phyloP scores from a whole-genome alignment of 2,888 invertebrate species.

The Aphidoletes aphidimyza region DNA sequence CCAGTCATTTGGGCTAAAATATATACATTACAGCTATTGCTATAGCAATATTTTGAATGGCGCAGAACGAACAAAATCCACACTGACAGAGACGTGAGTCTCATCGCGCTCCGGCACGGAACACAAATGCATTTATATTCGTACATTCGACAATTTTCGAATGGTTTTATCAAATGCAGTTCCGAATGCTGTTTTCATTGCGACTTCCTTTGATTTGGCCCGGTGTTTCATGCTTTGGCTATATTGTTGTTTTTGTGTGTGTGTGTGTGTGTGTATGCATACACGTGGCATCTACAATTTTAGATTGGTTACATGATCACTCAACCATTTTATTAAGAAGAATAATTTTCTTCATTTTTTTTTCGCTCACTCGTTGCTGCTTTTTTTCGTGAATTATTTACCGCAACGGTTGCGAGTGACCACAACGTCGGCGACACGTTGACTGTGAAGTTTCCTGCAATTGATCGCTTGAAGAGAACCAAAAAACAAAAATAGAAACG shows the following conservation, averaged over 20 bases:
- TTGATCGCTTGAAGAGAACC: neutral
- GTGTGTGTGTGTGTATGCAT: neutral
- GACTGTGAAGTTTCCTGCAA: conserved; percentile 44
- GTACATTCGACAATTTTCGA: neutral
- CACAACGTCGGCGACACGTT: conserved; percentile 52
- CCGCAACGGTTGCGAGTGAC: conserved; percentile 47
- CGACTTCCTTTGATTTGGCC: conserved; percentile 51
- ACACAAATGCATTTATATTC: neutral
- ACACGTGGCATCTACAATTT: conserved; percentile 44
- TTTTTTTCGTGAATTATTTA: conserved; percentile 20
- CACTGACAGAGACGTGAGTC: too few relatives aligned
- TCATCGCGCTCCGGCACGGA: too few relatives aligned
- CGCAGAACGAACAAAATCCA: too few relatives aligned
- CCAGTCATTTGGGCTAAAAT: too few relatives aligned
- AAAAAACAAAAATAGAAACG: neutral
- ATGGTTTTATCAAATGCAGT: neutral
- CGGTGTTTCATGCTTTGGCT: neutral
- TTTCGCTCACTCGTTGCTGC: neutral
- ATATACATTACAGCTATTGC: too few relatives aligned
- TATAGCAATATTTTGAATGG: too few relatives aligned
- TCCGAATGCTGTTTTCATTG: neutral
- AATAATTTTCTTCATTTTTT: conserved; percentile 33
- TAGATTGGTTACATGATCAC: conserved; percentile 52
- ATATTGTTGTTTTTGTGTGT: too few relatives aligned
- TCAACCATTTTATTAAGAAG: conserved; percentile 35